phyloP scores from a whole-genome alignment of 2,888 invertebrate species.

The Stictocephala bisonia region DNA sequence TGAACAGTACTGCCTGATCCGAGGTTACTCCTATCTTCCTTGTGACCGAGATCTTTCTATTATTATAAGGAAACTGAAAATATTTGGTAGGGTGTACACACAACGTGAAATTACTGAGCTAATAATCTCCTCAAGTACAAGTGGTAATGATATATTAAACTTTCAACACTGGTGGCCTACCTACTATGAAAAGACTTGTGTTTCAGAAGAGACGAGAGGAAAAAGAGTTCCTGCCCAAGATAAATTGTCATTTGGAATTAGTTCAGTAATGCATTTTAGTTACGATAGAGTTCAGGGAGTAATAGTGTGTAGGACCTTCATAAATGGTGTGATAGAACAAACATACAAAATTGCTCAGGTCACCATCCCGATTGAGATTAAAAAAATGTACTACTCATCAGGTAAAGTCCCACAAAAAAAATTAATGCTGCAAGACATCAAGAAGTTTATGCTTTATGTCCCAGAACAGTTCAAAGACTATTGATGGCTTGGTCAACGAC shows the following conservation, averaged over 20 bases:
- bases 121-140: constrained; percentile 15
- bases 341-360: constrained; percentile 10
- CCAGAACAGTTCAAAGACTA: not conserved
- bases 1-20: constrained; percentile 50
- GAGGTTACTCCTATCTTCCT: constrained; percentile 35
- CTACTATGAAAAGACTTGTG: not conserved
- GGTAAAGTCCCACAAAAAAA: constrained; percentile 11
- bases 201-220: not conserved
- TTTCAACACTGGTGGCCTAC: not conserved
- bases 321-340: constrained; percentile 1
- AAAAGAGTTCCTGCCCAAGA: constrained; percentile 6
- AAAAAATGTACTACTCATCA: not conserved
- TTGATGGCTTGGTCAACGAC: not conserved
- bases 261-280: constrained; percentile 21
- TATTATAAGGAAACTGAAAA: constrained; percentile 27
- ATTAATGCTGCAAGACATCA: constrained; percentile 9
- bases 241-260: constrained; percentile 16
- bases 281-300: not conserved
- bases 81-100: constrained; percentile 45
- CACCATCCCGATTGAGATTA: not conserved
- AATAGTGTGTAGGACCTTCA: not conserved
- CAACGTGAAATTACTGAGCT: constrained; percentile 46
- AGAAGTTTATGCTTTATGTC: not conserved
- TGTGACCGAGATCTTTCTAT: constrained; percentile 37
- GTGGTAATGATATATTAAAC: not conserved